A percentile compares a stretch with the other conserved stretches of the same genome.
phyloP scores from a whole-genome alignment of 1,140 invertebrate genomes.

The Periplaneta americana region DNA sequence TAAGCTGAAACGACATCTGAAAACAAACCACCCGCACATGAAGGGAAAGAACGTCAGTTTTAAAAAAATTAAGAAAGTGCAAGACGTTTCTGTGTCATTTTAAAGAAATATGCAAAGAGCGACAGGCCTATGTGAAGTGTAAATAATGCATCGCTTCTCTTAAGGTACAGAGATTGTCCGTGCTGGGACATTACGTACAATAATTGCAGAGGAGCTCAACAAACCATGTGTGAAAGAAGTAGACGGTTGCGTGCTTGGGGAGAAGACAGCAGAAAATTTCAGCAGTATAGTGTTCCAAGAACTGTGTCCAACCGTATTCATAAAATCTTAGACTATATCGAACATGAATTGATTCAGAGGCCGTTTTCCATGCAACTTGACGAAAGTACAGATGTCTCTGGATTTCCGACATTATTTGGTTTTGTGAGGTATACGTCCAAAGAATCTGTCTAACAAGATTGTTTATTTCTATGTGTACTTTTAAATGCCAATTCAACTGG shows the following conservation, averaged over 20 bases:
- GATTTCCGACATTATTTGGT: background rate
- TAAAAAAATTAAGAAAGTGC: background rate
- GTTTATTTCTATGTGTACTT: background rate
- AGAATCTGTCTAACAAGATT: too few species aligned
- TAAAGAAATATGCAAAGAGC: background rate
- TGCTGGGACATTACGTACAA: background rate
- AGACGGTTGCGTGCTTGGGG: background rate
- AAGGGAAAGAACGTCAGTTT: background rate
- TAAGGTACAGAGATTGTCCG: background rate
- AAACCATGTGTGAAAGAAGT: background rate
- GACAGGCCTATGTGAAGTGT: too few species aligned
- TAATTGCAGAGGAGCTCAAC: background rate
- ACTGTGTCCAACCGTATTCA: background rate
- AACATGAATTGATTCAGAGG: background rate
- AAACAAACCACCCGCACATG: background rate
- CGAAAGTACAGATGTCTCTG: background rate
- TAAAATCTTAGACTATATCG: background rate
- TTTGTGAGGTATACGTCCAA: background rate
- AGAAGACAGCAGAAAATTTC: background rate
- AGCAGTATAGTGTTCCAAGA: background rate
- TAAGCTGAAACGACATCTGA: background rate
- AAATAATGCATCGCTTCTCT: background rate
- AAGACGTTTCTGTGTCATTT: background rate
- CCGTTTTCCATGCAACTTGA: background rate
- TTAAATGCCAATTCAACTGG: background rate